Conservation (phyloP, 2,797 vertebrate species). For the Betta splendens region DNA sequence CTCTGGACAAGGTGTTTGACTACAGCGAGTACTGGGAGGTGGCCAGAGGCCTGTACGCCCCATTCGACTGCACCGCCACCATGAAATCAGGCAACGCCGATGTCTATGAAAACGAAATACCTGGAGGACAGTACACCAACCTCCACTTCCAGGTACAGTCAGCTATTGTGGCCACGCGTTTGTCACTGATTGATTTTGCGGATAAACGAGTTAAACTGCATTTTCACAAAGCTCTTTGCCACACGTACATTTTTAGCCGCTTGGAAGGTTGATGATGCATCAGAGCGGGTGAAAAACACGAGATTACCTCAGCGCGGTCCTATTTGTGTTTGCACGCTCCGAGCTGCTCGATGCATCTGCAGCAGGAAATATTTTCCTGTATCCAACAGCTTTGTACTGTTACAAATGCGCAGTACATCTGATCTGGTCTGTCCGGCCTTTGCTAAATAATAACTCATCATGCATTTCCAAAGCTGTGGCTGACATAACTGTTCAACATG, state of each 20-base stretch:
- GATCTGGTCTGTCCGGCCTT: conserved; percentile 17
- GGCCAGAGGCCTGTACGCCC: conserved; percentile 89
- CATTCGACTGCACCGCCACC: conserved; percentile 98
- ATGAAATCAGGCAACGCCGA: conserved; percentile 97
- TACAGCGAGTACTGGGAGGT: conserved; percentile 98
- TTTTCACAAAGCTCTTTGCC: conserved; percentile 25
- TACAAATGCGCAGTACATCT: neutral
- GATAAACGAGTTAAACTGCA: conserved; percentile 13
- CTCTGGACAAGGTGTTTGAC: conserved; percentile 92
- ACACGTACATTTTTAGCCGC: conserved; percentile 2
- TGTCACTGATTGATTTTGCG: conserved; percentile 16
- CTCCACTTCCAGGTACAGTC: conserved; percentile 86
- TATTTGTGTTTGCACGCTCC: conserved; percentile 9
- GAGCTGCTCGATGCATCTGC: neutral
- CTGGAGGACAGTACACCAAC: conserved; percentile 97
- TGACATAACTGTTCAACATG: conserved; percentile 21
- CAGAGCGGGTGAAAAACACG: conserved; percentile 17
- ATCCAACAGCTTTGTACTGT: neutral
- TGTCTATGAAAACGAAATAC: conserved; percentile 98
- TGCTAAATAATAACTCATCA: neutral
- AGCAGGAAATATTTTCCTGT: neutral
- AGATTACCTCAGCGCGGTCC: neutral
- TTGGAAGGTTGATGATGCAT: conserved; percentile 1
- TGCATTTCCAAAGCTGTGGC: conserved; percentile 23
- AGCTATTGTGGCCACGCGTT: neutral